These are phyloP conservation scores for Nothocercus nigrocapillus DNA, from an alignment of 2,113 vertebrate genomes.

Conservation along the genomic window DNA sequence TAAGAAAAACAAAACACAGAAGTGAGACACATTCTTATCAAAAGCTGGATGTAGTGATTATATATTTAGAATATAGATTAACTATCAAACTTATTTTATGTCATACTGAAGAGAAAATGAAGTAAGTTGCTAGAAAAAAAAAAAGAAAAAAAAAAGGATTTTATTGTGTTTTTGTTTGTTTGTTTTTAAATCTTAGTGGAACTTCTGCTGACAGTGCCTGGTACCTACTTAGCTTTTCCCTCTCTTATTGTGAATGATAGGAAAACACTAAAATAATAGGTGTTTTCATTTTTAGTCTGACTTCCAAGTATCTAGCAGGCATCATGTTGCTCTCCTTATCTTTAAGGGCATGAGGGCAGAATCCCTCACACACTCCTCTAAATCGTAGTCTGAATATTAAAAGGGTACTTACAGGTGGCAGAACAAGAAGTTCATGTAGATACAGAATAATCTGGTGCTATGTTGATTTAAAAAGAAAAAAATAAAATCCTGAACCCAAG, in stretches of 20 bases:
- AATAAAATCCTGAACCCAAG: background rate
- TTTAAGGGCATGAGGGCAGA: conserved; percentile 28
- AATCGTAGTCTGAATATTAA: conserved; percentile 38
- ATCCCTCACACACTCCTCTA: conserved; percentile 10
- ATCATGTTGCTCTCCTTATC: background rate
- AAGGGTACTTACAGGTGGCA: conserved; percentile 1
- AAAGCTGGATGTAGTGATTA: background rate
- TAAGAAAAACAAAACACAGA: background rate
- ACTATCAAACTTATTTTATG: background rate
- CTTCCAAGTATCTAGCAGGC: conserved; percentile 21
- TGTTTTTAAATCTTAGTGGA: background rate
- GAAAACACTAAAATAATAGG: background rate
- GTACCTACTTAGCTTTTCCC: background rate
- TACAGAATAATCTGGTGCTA: conserved; percentile 33
- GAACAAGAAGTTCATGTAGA: conserved; percentile 29
- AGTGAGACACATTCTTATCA: background rate
- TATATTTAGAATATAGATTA: background rate
- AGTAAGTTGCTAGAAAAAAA: background rate
- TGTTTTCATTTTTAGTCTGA: conserved; percentile 44
- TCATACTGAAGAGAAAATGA: too few relatives aligned
- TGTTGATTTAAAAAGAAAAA: background rate
- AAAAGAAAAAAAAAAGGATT: too few relatives aligned
- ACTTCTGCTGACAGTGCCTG: background rate
- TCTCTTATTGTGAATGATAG: conserved; percentile 1
- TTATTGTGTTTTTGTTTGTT: background rate